Evolutionary conservation across 1,140 invertebrate genomes (phyloP).

Genomic region (Dreissena polymorpha): DNA sequence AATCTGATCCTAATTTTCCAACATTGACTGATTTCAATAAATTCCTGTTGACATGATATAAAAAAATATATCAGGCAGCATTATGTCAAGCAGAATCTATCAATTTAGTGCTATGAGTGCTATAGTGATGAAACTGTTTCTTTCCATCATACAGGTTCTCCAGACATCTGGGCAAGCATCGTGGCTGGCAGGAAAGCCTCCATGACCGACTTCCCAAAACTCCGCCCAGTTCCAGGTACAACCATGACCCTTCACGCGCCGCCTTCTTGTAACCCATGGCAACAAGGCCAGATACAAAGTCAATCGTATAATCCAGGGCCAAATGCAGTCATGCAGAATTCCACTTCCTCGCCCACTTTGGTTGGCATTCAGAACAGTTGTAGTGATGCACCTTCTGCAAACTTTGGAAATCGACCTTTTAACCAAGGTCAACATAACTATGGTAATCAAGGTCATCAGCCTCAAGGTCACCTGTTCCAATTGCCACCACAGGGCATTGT

Average conservation of each 20-base stretch:
- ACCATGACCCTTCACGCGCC: constrained; percentile 52
- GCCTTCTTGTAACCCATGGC: constrained; percentile 10
- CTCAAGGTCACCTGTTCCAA: constrained; percentile 20
- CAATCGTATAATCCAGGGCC: constrained; percentile 24
- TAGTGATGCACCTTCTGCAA: too few relatives aligned
- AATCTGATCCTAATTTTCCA: too few relatives aligned
- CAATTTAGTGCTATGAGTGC: too few relatives aligned
- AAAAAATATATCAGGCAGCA: too few relatives aligned
- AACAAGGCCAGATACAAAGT: constrained; percentile 9
- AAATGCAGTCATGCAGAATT: constrained; percentile 9
- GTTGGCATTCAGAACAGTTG: constrained; percentile 9
- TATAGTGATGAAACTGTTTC: neutral
- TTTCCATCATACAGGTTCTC: constrained; percentile 47
- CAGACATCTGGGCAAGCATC: constrained; percentile 71
- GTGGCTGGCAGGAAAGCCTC: constrained; percentile 69
- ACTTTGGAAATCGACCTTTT: too few relatives aligned
- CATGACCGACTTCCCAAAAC: constrained; percentile 34
- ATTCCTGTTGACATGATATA: too few relatives aligned
- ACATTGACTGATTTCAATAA: too few relatives aligned
- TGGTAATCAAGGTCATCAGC: constrained; percentile 41
- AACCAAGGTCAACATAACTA: neutral
- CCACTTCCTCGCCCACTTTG: constrained; percentile 40
- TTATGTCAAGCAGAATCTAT: too few relatives aligned
- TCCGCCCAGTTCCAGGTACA: constrained; percentile 63
- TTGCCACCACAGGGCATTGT: constrained; percentile 5